Base-by-base conservation (phyloP, 2,797 vertebrate species). In the Leucoraja ocellata region DNA sequence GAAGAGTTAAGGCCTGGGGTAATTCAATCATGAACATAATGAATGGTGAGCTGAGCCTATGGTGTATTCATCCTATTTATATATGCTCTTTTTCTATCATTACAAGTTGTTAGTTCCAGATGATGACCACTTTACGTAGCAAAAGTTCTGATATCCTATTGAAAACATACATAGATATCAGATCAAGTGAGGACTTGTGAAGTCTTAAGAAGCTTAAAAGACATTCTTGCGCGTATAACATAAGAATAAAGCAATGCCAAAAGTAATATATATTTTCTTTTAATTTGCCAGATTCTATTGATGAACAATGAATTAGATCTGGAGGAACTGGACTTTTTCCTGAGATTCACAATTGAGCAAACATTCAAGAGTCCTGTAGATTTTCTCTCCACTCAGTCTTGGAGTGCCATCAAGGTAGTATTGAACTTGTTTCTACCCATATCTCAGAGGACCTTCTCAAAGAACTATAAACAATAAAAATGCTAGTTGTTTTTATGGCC, bases 391-490 rank as follows among this genome's bases (percentile, higher is more conserved):
- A 32, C 95, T 93, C 96, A 96, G 36, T 95, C 96, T 88, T 97
- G 97, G 97, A 98, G 97, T 93, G 96, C 96, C 94, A 96, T 98
- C 94, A 98, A 96, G 96, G 97, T 91, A 73, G 18, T n/a, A 36
- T 91, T 71, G 28, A 0, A 18, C 39, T 91, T 5, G 3, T 58
- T 58, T 25, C 13, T 11, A 9, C 36, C 14, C 32, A n/a, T 14
- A 7, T 68, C 65, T 11, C 8, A 68, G 65, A 46, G 46, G 2
- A 46, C 46, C 46, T 46, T 46, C 46, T 3, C 46, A 46, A 46
- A 46, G 46, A 6, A 4, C 28, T 28, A 8, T 14, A 61, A 13
- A 68, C 46, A 68, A 16, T 86, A 63, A 86, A 86, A 25, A 84
- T 84, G 21, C 16, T 58, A 63, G n/a, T n/a, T n/a, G n/a, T n/a